Evolutionary conservation across 2,797 vertebrate species (phyloP).

Genomic region (Gadopsis bispinosus): DNA sequence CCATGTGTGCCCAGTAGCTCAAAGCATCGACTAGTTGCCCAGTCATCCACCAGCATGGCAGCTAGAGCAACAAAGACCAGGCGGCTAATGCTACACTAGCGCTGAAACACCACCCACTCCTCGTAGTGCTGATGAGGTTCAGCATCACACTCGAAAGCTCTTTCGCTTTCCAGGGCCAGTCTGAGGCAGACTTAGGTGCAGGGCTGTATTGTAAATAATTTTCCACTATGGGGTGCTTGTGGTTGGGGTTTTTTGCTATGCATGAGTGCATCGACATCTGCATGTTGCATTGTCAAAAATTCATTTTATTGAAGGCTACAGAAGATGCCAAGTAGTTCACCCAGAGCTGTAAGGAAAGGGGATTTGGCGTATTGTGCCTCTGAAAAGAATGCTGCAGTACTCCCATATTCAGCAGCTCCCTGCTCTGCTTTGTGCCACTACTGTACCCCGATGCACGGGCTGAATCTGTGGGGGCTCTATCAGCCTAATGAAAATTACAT

Average conservation of each 20-base stretch:
- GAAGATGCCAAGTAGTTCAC: conserved; percentile 73
- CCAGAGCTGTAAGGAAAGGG: conserved; percentile 70
- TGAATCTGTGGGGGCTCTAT: conserved; percentile 70
- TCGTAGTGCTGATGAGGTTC: conserved; percentile 42
- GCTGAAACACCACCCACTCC: conserved; percentile 45
- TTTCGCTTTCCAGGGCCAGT: conserved; percentile 34
- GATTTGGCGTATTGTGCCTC: conserved; percentile 64
- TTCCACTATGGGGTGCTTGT: conserved; percentile 35
- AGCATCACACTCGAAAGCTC: conserved; percentile 15
- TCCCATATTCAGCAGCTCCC: conserved; percentile 69
- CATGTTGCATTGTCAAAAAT: conserved; percentile 68
- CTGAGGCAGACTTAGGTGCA: conserved; percentile 27
- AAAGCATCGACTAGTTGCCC: conserved; percentile 71
- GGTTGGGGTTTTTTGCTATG: conserved; percentile 25
- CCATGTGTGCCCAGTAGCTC: conserved; percentile 75
- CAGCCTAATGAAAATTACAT: conserved; percentile 84
- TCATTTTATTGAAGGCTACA: conserved; percentile 59
- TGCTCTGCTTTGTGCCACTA: conserved; percentile 64
- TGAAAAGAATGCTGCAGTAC: conserved; percentile 58
- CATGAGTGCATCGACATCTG: conserved; percentile 55
- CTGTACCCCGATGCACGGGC: conserved; percentile 57
- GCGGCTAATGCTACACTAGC: conserved; percentile 44
- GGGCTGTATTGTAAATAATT: conserved; percentile 65
- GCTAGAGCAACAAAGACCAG: conserved; percentile 50
- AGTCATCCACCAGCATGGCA: conserved; percentile 69